Base-by-base conservation (phyloP, 2,797 vertebrate species). In the Lepilemur septentrionalis region DNA sequence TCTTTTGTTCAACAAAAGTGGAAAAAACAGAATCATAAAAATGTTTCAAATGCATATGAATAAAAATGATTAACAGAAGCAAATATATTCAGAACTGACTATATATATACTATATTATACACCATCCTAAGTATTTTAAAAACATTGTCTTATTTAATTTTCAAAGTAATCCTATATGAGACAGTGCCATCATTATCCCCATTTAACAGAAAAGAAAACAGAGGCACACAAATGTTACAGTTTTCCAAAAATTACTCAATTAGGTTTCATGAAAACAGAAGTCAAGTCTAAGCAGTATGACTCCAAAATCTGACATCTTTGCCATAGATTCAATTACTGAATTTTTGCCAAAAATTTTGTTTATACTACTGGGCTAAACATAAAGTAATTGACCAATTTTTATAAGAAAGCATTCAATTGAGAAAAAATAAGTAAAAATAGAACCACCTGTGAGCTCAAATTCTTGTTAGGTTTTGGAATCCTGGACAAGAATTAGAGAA, bases 1-100 rank as follows among this genome's bases (percentile, higher is more conserved):
- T 65, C 18, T 75, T 84, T 89, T 70, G 3, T 59, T 61, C 4
- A 93, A 81, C 23, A 92, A 83, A 92, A 11, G 14, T 38, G 8
- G 25, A 55, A 93, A 75, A 88, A 91, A n/a, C 2, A 32, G 10
- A 89, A 91, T 89, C 41, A 94, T 23, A 75, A 80, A 87, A 81
- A 38, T 22, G 11, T 43, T 83, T 87, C 38, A 90, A 55, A 86
- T 79, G 2, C 23, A 43, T 38, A 79, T 30, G 61, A 80, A 65
- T 46, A 30, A 96, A 93, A 90, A 55, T 23, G 18, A 65, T 76
- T 52, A 55, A 95, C 48, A 75, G 93, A 92, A 89, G 2, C 11
- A 92, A 86, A 87, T 25, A 25, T 2, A 69, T 52, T 86, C 8
- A 65, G 30, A 76, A 89, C 13, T 83, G 87, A 32, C 43, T 76